These are phyloP conservation scores for Cataglyphis albicans DNA, from an alignment of 2,888 invertebrate genomes.

Conservation along the genomic window DNA sequence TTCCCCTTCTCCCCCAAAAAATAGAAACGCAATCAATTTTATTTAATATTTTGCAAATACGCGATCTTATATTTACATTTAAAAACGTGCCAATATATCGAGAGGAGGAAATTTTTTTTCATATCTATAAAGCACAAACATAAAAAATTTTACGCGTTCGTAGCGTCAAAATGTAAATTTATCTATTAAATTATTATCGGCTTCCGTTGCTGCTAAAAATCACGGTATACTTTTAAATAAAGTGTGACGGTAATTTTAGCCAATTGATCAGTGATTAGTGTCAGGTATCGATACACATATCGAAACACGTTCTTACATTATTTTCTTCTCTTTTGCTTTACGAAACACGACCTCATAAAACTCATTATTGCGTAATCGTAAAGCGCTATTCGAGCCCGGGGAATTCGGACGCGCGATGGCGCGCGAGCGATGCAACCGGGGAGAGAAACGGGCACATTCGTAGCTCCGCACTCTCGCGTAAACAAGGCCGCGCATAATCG, in stretches of 20 bases:
- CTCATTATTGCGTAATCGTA: constrained; percentile 59
- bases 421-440: constrained; percentile 64
- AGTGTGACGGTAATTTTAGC: constrained; percentile 18
- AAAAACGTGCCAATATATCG: too few species aligned
- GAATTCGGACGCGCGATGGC: constrained; percentile 21
- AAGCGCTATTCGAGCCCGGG: not conserved
- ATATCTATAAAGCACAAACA: not conserved
- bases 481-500: constrained; percentile 77
- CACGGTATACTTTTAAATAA: constrained; percentile 11
- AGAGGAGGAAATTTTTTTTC: not conserved
- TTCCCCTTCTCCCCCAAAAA: not conserved
- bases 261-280: not conserved
- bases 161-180: not conserved
- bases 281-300: constrained; percentile 19
- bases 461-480: constrained; percentile 48
- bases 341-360: constrained; percentile 18
- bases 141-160: not conserved
- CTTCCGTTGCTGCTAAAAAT: not conserved
- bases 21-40: not conserved
- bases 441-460: not conserved
- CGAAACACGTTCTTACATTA: not conserved
- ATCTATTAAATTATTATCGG: not conserved
- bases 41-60: not conserved
- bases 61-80: not conserved
- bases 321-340: not conserved